Percentiles rank a stretch among this genome's conserved stretches.
Evolutionary conservation across 92 coral and sea anemone genomes (phyloP).

Genomic region (Palythoa caribaeorum): DNA sequence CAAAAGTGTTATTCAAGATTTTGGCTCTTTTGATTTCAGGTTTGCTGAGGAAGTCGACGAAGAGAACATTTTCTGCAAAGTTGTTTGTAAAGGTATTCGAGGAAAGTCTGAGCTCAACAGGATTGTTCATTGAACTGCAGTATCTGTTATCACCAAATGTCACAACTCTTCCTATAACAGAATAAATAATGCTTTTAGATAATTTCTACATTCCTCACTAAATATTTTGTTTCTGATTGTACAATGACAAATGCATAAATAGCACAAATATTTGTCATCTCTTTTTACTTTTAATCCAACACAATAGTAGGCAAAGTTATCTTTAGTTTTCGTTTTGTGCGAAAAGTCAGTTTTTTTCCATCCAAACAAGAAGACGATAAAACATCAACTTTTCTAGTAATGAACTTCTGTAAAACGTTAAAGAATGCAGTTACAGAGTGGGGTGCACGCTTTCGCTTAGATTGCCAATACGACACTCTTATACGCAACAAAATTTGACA

Average conservation of each 20-base stretch:
- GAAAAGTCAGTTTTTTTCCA: too few species aligned
- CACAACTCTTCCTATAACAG: slow-evolving; percentile 41
- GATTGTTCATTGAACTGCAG: slow-evolving; percentile 24
- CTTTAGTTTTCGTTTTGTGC: too few species aligned
- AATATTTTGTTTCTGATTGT: not conserved
- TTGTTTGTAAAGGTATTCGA: slow-evolving; percentile 55
- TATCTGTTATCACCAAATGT: slow-evolving; percentile 25
- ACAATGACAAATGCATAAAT: not conserved
- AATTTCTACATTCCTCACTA: too few species aligned
- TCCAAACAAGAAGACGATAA: too few species aligned
- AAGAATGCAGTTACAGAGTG: too few species aligned
- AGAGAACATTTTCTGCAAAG: slow-evolving; percentile 61
- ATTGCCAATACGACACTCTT: too few species aligned
- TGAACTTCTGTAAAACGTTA: too few species aligned
- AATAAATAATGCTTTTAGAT: not conserved
- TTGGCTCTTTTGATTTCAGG: slow-evolving; percentile 49
- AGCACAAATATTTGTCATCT: not conserved
- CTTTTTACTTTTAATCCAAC: too few species aligned
- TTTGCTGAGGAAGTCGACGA: slow-evolving; percentile 47
- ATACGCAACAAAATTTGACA: too few species aligned
- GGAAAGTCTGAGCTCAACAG: slow-evolving; percentile 47
- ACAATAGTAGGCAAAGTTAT: too few species aligned
- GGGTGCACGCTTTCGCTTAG: too few species aligned
- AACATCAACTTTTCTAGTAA: too few species aligned
- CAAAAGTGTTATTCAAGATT: slow-evolving; percentile 50